Conservation (phyloP, 2,888 invertebrate genomes). For the Trichopria drosophilae region DNA sequence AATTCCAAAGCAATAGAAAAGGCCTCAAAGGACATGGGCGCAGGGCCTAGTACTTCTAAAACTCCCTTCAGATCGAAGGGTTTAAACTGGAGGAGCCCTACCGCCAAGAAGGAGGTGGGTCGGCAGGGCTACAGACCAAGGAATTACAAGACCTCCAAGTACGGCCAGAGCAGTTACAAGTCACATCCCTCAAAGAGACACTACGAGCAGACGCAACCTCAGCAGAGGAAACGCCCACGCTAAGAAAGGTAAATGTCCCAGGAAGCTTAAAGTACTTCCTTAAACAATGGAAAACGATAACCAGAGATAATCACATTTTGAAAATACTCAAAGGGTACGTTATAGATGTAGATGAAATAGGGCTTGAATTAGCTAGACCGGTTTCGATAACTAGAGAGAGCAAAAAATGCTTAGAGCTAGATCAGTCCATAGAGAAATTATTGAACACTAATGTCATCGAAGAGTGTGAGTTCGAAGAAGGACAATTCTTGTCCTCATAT, state of each 20-base stretch:
- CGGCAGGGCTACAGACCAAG: neutral
- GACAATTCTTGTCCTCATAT: neutral
- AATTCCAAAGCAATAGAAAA: constrained; percentile 1
- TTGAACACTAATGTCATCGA: neutral
- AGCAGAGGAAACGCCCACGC: too few relatives aligned
- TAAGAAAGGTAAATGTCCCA: too few relatives aligned
- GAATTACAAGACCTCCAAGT: neutral
- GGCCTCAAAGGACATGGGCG: neutral
- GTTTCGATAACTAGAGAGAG: too few relatives aligned
- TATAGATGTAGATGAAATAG: neutral
- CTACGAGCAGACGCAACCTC: too few relatives aligned
- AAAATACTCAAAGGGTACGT: neutral
- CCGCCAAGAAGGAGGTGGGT: neutral
- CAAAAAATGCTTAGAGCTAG: too few relatives aligned
- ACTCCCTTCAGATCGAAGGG: neutral
- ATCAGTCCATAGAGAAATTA: neutral
- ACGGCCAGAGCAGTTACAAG: neutral
- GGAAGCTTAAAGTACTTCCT: too few relatives aligned
- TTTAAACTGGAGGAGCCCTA: constrained; percentile 1
- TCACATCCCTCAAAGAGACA: too few relatives aligned
- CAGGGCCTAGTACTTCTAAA: neutral
- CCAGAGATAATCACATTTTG: neutral
- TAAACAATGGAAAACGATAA: neutral
- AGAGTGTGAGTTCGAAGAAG: neutral
- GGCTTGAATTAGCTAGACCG: too few relatives aligned